Base-by-base conservation (phyloP, 2,888 invertebrate genomes). In the Vanessa cardui region DNA sequence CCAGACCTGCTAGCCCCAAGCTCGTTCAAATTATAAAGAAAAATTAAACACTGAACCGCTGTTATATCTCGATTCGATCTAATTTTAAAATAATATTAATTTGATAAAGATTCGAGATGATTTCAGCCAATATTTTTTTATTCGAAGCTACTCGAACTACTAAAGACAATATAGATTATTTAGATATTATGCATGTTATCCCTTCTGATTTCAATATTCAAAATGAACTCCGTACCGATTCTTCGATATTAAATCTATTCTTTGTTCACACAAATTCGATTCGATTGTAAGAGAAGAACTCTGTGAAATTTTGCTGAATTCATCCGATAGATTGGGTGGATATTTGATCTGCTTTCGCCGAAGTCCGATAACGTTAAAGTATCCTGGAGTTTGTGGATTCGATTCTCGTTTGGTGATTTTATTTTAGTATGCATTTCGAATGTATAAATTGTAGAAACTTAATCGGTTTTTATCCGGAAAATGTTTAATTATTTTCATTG, bases 241-340 rank as follows among this genome's bases (percentile, higher is more conserved):
- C 50, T 66, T 44, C 52, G 39, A 60, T 66, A 66, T 66, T 61
- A 61, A 61, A 66, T 66, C 54, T 60, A 65, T 65, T 54, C 65
- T 61, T 66, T 66, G 65, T 66, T 66, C 54, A 56, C 56, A 16
- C 33, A 60, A 61, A 60, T 61, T 56, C 39, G 52, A 66, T 66
- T 66, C 60, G 47, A 46, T 56, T 20, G 52, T 46, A 52, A 54
- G 52, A 54, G 60, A 61, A 61, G 65, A 66, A 61, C 47, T 66
- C 65, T 54, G 56, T 18, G 33, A 64, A 66, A 61, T 61, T 54
- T 66, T 66, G 65, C 65, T 66, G 61, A 66, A 66, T 66, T 61
- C 54, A 66, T 39, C 54, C 60, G 46, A 66, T 60, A 66, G 65
- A 66, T 66, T 56, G 65, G 46, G 60, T 61, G 45, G 60, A 61